phyloP scores from a whole-genome alignment of 2,888 invertebrate genomes.

The Amphimallon solstitiale region DNA sequence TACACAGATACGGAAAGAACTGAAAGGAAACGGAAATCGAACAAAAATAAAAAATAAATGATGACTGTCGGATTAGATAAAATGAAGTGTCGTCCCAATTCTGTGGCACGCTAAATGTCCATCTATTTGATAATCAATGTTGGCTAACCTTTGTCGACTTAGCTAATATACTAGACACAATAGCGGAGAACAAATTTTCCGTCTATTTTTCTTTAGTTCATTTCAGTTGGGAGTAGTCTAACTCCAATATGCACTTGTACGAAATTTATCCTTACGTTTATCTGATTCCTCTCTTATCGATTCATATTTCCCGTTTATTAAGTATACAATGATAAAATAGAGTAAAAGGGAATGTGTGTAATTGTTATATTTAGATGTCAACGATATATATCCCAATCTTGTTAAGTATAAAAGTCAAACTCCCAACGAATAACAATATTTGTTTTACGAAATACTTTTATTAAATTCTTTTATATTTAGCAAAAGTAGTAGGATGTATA shows the following conservation, averaged over 20 bases:
- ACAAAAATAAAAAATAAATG: slow-evolving; percentile 20
- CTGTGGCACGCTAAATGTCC: slow-evolving; percentile 34
- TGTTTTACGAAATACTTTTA: too few species aligned
- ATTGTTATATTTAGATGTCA: slow-evolving; percentile 13
- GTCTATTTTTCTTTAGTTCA: slow-evolving; percentile 20
- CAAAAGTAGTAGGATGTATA: too few species aligned
- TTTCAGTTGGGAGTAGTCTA: neutral
- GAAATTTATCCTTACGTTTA: slow-evolving; percentile 24
- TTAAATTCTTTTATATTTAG: too few species aligned
- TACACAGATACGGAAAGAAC: slow-evolving; percentile 8
- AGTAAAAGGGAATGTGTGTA: neutral
- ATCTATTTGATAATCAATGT: slow-evolving; percentile 36
- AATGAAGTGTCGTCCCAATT: slow-evolving; percentile 1
- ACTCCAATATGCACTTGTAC: slow-evolving; percentile 27
- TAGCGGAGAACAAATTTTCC: slow-evolving; percentile 30
- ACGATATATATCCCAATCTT: slow-evolving; percentile 14
- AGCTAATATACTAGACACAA: slow-evolving; percentile 33
- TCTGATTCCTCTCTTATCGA: slow-evolving; percentile 25
- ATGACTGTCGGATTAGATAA: slow-evolving; percentile 20
- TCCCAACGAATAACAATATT: neutral
- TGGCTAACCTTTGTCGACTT: slow-evolving; percentile 29
- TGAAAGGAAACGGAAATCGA: neutral
- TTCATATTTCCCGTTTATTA: slow-evolving; percentile 24
- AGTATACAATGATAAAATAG: slow-evolving; percentile 15
- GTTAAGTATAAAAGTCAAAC: neutral